Evolutionary conservation across 2,888 invertebrate species (phyloP).

Genomic region (Leucophenga montana): DNA sequence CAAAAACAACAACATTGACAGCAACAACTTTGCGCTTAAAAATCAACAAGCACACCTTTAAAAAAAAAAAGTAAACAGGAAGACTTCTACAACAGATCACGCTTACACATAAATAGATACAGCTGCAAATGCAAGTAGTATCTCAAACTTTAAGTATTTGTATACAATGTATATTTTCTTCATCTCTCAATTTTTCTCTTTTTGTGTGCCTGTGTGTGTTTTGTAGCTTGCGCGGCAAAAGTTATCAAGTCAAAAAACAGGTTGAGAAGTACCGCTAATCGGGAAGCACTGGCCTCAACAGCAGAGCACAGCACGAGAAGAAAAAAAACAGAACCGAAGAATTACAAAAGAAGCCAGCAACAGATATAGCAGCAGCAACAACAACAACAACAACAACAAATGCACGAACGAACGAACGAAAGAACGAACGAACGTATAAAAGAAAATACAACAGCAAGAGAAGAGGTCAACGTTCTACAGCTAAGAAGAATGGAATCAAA

Average conservation of each 20-base stretch:
- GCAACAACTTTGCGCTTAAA: constrained; percentile 38
- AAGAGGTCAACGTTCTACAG: constrained; percentile 70
- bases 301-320: constrained; percentile 35
- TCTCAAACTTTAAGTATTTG: constrained; percentile 31
- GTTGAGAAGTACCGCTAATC: constrained; percentile 67
- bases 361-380: constrained; percentile 42
- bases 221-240: constrained; percentile 41
- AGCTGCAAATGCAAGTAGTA: constrained; percentile 14
- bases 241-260: constrained; percentile 60
- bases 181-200: neutral
- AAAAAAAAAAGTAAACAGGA: constrained; percentile 63
- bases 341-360: constrained; percentile 15
- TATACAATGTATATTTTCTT: neutral
- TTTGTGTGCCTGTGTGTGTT: constrained; percentile 16
- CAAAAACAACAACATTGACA: neutral
- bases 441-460: constrained; percentile 42
- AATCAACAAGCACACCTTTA: constrained; percentile 51
- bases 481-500: constrained; percentile 70
- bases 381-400: constrained; percentile 35
- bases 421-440: constrained; percentile 1
- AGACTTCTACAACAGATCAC: constrained; percentile 60
- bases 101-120: constrained; percentile 28
- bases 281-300: constrained; percentile 44
- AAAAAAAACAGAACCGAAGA: neutral
- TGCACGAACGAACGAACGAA: constrained; percentile 10